Percentiles rank a stretch among this genome's conserved stretches.
These are phyloP conservation scores for Belonocnema kinseyi DNA, from an alignment of 1,140 invertebrate genomes.

Conservation along the genomic window DNA sequence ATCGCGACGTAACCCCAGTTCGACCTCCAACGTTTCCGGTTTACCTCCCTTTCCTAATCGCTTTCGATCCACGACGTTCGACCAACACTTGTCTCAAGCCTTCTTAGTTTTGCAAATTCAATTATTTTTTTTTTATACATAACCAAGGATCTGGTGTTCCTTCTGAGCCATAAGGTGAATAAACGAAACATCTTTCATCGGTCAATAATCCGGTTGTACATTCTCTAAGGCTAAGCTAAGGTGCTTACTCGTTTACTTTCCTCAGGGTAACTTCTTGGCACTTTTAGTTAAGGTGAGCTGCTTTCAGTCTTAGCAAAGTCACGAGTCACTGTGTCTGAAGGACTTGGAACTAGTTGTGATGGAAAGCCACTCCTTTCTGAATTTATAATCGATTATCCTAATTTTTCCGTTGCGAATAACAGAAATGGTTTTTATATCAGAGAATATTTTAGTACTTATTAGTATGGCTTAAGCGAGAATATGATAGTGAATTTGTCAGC, in stretches of 20 bases:
- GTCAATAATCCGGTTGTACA: slow-evolving; percentile 10
- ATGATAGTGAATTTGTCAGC: too few species aligned
- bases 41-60: slow-evolving; percentile 57
- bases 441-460: background rate
- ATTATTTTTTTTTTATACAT: background rate
- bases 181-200: slow-evolving; percentile 8
- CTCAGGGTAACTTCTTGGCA: slow-evolving; percentile 23
- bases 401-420: background rate
- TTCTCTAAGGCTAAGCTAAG: slow-evolving; percentile 8
- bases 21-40: slow-evolving; percentile 68
- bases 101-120: background rate
- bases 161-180: background rate
- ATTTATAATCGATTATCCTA: slow-evolving; percentile 19
- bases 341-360: slow-evolving; percentile 21
- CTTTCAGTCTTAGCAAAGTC: slow-evolving; percentile 25
- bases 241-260: slow-evolving; percentile 10
- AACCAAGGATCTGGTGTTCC: too few species aligned
- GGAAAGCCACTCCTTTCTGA: slow-evolving; percentile 18
- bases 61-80: slow-evolving; percentile 30
- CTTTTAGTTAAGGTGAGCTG: slow-evolving; percentile 27
- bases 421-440: background rate
- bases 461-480: too few species aligned
- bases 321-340: slow-evolving; percentile 22
- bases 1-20: slow-evolving; percentile 58
- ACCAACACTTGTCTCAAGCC: slow-evolving; percentile 21